Percentiles rank a stretch among this genome's conserved stretches.
Conservation (phyloP, 2,113 vertebrate species). For the Bungarus multicinctus region DNA sequence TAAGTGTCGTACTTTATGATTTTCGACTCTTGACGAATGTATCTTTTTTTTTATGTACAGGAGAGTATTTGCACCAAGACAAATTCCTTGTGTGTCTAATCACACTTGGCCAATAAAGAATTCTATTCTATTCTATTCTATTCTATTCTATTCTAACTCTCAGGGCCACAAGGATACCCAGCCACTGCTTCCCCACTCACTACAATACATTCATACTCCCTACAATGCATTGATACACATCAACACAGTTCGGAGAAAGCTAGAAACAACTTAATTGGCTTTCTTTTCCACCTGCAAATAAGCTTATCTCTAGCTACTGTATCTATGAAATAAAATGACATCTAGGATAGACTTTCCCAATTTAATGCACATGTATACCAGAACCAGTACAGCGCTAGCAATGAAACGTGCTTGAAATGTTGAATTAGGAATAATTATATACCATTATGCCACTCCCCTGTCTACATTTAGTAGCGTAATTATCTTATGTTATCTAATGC, state of each 20-base stretch:
- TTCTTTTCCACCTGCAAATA: not conserved
- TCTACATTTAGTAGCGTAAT: not conserved
- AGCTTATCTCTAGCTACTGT: not conserved
- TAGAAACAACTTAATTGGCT: not conserved
- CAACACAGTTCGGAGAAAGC: not conserved
- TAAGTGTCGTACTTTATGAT: too few species aligned
- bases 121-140: too few species aligned
- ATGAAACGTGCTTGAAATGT: not conserved
- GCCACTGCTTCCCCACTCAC: not conserved
- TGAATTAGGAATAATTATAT: not conserved
- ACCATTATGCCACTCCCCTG: not conserved
- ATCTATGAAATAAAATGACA: not conserved
- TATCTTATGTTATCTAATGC: not conserved
- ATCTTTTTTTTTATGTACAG: too few species aligned
- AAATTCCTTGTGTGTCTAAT: too few species aligned
- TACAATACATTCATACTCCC: not conserved
- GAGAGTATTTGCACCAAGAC: too few species aligned
- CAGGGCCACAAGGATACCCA: not conserved
- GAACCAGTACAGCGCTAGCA: not conserved
- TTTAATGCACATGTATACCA: not conserved
- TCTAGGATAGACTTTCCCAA: not conserved
- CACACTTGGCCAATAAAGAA: too few species aligned
- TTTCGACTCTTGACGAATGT: too few species aligned
- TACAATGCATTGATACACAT: not conserved
- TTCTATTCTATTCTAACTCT: not conserved